These are phyloP conservation scores for Ichneumoninae sp. DNA, from an alignment of 2,888 invertebrate species.

Conservation along the genomic window DNA sequence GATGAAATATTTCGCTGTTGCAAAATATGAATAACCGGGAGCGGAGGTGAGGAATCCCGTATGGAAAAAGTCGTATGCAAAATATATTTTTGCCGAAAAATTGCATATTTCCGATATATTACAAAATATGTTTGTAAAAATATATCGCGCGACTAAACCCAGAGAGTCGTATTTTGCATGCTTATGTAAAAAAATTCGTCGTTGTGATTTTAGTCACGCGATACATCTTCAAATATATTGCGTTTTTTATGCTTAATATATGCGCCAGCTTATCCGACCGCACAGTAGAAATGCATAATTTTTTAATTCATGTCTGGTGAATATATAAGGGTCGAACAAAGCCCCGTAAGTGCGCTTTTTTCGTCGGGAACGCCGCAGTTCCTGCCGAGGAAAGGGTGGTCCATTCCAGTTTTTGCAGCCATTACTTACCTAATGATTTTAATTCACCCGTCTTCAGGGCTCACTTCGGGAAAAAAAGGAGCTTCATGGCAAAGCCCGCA, in stretches of 20 bases:
- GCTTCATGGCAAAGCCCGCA: not conserved
- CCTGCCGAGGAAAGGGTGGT: not conserved
- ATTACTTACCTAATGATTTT: slow-evolving; percentile 20
- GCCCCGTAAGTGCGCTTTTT: not conserved
- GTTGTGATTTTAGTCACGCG: too few relatives aligned
- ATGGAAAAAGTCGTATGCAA: too few relatives aligned
- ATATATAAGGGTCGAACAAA: not conserved
- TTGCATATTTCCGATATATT: too few relatives aligned
- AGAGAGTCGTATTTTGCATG: too few relatives aligned
- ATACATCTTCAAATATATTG: too few relatives aligned
- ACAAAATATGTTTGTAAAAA: too few relatives aligned
- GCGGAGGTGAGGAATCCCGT: not conserved
- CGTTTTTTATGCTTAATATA: too few relatives aligned
- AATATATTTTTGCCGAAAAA: too few relatives aligned
- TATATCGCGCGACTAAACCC: too few relatives aligned
- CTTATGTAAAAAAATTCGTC: too few relatives aligned
- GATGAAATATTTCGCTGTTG: not conserved
- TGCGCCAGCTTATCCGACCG: not conserved
- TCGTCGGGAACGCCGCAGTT: not conserved
- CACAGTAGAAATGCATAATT: not conserved
- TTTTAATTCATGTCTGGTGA: not conserved
- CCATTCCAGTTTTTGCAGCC: slow-evolving; percentile 16
- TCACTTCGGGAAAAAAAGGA: not conserved
- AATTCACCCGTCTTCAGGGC: slow-evolving; percentile 25
- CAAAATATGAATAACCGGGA: not conserved